Evolutionary conservation across 1,140 invertebrate species (phyloP).

Genomic region (Eriosoma lanigerum): DNA sequence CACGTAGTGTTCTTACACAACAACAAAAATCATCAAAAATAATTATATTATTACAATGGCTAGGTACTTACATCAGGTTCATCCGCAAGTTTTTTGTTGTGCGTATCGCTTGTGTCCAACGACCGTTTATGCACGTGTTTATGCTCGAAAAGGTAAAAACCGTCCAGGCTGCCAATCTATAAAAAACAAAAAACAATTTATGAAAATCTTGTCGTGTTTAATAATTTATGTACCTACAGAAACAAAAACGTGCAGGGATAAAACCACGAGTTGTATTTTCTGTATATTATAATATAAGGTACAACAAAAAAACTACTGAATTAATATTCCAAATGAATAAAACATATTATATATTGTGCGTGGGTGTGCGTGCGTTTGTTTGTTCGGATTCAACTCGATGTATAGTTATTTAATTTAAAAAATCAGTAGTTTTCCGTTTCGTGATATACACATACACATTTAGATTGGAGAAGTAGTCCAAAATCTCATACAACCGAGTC

Average conservation of each 20-base stretch:
- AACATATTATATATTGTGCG: not conserved
- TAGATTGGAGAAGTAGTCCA: no score
- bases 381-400: not conserved
- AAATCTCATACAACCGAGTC: not conserved
- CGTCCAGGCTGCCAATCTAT: constrained; percentile 81
- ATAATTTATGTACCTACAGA: not conserved
- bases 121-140: constrained; percentile 79
- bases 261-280: no score
- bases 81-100: constrained; percentile 71
- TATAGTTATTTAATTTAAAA: not conserved
- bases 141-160: constrained; percentile 81
- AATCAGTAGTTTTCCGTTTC: not conserved
- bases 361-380: not conserved
- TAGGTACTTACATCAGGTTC: constrained; percentile 72
- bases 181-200: constrained; percentile 59
- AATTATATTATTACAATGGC: no score
- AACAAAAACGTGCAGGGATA: not conserved
- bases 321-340: not conserved
- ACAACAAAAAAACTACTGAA: not conserved
- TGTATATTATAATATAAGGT: not conserved
- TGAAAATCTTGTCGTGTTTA: not conserved
- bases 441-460: not conserved
- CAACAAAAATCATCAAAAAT: no score
- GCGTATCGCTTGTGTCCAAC: constrained; percentile 68
- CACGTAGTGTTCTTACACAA: no score